Evolutionary conservation across 2,797 vertebrate species (phyloP).

Genomic region (Schizothorax lantsangensis): DNA sequence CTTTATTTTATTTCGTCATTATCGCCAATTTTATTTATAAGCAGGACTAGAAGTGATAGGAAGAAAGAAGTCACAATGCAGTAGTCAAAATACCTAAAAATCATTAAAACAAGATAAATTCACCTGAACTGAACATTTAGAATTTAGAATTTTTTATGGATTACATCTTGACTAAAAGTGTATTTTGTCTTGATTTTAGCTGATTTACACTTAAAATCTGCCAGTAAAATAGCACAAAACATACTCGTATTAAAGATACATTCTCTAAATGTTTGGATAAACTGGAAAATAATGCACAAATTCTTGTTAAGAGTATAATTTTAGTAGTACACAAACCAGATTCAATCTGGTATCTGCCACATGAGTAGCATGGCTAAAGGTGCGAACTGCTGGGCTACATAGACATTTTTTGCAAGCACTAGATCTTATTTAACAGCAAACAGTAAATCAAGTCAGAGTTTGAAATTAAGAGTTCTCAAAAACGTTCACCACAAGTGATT

Average conservation of each 20-base stretch:
- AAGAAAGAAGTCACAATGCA: neutral
- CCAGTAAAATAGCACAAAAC: neutral
- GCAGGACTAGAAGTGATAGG: neutral
- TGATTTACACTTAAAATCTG: neutral
- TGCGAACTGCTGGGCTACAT: neutral
- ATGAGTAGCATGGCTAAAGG: neutral
- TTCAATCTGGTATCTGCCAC: neutral
- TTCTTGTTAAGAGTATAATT: neutral
- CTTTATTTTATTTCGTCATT: neutral
- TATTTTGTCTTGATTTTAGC: neutral
- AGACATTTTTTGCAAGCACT: neutral
- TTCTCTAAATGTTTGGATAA: neutral
- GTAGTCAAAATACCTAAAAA: neutral
- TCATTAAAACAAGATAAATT: neutral
- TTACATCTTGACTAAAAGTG: neutral
- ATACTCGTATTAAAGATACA: neutral
- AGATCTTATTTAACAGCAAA: neutral
- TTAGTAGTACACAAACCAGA: neutral
- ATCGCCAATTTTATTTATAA: neutral
- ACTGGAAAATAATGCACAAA: neutral
- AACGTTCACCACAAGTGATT: constrained; percentile 18
- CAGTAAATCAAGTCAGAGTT: constrained; percentile 15
- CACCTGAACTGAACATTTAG: neutral
- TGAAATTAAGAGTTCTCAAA: constrained; percentile 26
- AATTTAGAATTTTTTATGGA: neutral